phyloP scores from a whole-genome alignment of 2,888 invertebrate species.

The Diarsia mendica region DNA sequence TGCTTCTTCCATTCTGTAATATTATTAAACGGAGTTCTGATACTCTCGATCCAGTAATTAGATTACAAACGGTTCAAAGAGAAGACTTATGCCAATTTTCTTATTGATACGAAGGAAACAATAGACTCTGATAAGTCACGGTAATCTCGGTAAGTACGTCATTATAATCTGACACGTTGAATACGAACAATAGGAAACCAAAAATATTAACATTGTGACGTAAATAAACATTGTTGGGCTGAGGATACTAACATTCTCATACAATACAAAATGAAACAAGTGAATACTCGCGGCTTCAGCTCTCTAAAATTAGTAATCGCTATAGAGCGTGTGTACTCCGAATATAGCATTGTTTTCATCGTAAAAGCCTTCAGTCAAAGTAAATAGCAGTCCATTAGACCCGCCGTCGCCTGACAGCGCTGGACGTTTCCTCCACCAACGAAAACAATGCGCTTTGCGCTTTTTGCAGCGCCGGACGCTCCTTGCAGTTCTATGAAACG shows the following conservation, averaged over 20 bases:
- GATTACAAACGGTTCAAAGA: constrained; percentile 41
- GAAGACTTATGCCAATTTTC: constrained; percentile 31
- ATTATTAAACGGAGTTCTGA: constrained; percentile 34
- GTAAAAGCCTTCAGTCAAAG: constrained; percentile 78
- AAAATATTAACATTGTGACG: constrained; percentile 15
- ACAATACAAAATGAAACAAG: constrained; percentile 19
- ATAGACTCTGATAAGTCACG: constrained; percentile 17
- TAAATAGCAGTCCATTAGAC: constrained; percentile 85
- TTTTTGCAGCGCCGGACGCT: constrained; percentile 83
- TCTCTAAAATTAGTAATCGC: constrained; percentile 60
- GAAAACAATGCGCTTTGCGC: constrained; percentile 86
- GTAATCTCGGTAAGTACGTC: constrained; percentile 14
- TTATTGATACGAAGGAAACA: constrained; percentile 37
- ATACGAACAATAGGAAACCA: constrained; percentile 20
- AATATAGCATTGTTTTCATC: constrained; percentile 69
- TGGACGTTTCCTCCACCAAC: constrained; percentile 79
- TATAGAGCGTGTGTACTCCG: constrained; percentile 58
- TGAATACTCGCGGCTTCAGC: neutral
- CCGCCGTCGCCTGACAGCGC: constrained; percentile 77
- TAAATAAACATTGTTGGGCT: constrained; percentile 19
- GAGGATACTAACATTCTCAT: constrained; percentile 13
- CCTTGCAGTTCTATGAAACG: constrained; percentile 80
- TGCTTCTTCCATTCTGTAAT: constrained; percentile 27
- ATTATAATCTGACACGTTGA: constrained; percentile 12
- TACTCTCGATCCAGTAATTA: constrained; percentile 39